Evolutionary conservation across 2,113 vertebrate genomes (phyloP), one percentile per base, ranked within the genome.

Genomic region (Nerophis ophidion): DNA sequence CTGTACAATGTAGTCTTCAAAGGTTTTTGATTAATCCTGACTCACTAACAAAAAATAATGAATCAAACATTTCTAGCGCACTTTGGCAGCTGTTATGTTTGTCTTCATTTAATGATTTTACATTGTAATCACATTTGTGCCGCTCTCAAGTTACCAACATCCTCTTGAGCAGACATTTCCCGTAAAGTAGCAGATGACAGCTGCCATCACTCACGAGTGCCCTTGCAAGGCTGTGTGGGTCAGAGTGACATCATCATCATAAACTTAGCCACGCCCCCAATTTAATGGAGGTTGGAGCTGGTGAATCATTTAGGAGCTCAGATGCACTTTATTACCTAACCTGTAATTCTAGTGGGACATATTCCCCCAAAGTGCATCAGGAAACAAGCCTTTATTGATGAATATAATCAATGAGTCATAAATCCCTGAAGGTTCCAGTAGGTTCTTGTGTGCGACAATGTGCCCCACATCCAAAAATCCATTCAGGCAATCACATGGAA

Each of bases 291-390:
- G 66, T 60, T 34, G 57, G 53, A 66, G 71, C 80, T 80, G 84
- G 75, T 72, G 85, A 90, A 91, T 91, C 88, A 91, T 90, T 91
- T 74, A 91, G 79, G 68, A 86, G 84, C 81, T 79, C 71, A 79
- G 76, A 80, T 77, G 81, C 79, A 86, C 82, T 86, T 83, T 89
- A 84, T 85, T 85, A 87, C 81, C 86, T 80, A 68, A 73, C 68
- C 77, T 86, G 76, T 68, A 68, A 81, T 74, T 79, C 80, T 60
- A 68, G 65, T 46, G 64, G 82, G 85, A 81, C 76, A 65, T 26
- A 26, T 80, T 79, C 47, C 40, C 79, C 80, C 80, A 75, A 74
- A 86, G 82, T 89, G 88, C 90, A 88, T 90, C 86, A 86, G 83
- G 80, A 87, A 88, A 88, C 84, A 70, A 66, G 77, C 70, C 61